Base-by-base conservation (phyloP, 2,113 vertebrate species). In the Morone saxatilis region DNA sequence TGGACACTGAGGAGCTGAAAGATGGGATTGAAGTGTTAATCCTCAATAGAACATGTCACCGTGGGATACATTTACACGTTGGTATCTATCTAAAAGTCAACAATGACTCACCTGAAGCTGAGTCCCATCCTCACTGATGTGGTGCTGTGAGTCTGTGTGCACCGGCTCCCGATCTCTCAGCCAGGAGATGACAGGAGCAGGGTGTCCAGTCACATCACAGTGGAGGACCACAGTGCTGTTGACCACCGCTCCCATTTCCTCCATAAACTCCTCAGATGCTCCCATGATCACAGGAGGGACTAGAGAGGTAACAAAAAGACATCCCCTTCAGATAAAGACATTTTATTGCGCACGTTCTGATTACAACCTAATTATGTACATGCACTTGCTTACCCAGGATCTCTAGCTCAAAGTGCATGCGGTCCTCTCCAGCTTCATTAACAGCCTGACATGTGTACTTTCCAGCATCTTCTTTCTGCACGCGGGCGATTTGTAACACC, bases 401-500 rank as follows among this genome's bases (percentile, higher is more conserved):
- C 66, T 96, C 93, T 88, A 99, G 94, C 63, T 97, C 86, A 16
- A 97, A 99, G 88, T 97, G 95, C 92, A 98, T 95, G 78, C 90
- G 95, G 81, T 97, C 98, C 81, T 92, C 93, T 11, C 97, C 98
- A 0, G 92, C 97, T 2, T 96, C 96, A 0, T 97, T 97, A 81
- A 96, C 88, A 0, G 96, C 97, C 91, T 95, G 94, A 14, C 98
- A 98, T 0, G 95, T 97, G 54, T 97, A 98, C 77, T 88, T 95
- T 84, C 97, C 98, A 0, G 91, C 83, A 4, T 99, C 95, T 82
- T 96, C 95, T 4, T 90, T 93, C 63, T 78, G 94, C 12, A 96
- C 96, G 0, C 86, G 86, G 0, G 88, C 77, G 60, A 99, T 96
- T 92, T 98, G 97, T 47, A 99, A 94, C 80, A 96, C 94, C 77